Conservation (phyloP, 1,140 invertebrate species). For the roundworm (Caenorhabditis elegans) region DNA sequence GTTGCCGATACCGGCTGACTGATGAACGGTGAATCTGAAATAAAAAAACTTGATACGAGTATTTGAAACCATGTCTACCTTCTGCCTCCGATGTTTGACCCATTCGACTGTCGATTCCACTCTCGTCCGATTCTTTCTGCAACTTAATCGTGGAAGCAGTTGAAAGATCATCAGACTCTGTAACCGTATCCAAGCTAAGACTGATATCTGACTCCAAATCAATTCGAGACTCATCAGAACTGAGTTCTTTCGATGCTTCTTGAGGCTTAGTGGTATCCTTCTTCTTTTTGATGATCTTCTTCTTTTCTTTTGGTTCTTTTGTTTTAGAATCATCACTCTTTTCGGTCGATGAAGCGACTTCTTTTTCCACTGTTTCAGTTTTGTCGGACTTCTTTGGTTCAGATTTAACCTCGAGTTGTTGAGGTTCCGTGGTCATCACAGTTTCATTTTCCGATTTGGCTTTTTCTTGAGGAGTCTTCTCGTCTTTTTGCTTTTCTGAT, state of each 20-base stretch:
- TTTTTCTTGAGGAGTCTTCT: not conserved
- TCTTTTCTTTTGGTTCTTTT: not conserved
- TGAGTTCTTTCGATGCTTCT: not conserved
- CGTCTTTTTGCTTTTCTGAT: not conserved
- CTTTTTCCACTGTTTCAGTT: not conserved
- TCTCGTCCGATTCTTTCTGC: not conserved
- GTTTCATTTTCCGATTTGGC: too few relatives aligned
- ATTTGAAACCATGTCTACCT: not conserved
- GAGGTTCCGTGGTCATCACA: too few relatives aligned
- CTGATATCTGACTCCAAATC: not conserved
- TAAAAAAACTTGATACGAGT: not conserved
- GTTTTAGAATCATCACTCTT: not conserved
- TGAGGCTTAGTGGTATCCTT: not conserved
- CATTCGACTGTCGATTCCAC: slow-evolving; percentile 18
- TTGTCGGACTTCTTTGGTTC: too few relatives aligned
- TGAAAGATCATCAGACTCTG: not conserved
- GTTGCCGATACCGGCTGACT: not conserved
- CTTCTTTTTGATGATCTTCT: slow-evolving; percentile 5
- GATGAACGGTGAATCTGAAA: slow-evolving; percentile 12
- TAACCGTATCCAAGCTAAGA: slow-evolving; percentile 3
- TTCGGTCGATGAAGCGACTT: not conserved
- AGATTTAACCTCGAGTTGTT: too few relatives aligned
- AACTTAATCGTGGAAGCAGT: not conserved
- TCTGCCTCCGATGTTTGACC: not conserved
- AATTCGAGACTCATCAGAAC: not conserved